A percentile compares a stretch with the other conserved stretches of the same genome.
phyloP scores from a whole-genome alignment of 2,113 vertebrate genomes.

The Phaetusa simplex region DNA sequence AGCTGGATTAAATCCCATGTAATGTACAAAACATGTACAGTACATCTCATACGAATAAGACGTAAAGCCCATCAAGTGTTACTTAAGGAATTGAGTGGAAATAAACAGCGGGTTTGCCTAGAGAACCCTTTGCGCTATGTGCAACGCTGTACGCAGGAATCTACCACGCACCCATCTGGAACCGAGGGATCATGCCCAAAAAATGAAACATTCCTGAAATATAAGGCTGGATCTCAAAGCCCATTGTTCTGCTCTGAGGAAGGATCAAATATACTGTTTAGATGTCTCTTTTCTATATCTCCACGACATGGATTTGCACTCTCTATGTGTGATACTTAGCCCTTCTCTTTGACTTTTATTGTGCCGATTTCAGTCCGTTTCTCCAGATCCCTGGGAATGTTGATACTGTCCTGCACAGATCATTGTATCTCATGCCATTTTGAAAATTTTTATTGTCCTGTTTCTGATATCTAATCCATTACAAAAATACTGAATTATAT shows the following conservation, averaged over 20 bases:
- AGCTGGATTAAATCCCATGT: neutral
- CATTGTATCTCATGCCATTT: neutral
- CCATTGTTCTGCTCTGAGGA: neutral
- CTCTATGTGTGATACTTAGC: accelerated
- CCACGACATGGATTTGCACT: neutral
- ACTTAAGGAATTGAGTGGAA: neutral
- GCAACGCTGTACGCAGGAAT: neutral
- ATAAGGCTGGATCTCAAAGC: neutral
- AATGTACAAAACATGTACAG: neutral
- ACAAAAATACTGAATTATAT: neutral
- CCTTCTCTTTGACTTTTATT: neutral
- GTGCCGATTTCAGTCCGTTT: neutral
- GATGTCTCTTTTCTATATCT: neutral
- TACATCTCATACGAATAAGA: neutral
- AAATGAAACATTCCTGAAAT: neutral
- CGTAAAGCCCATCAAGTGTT: neutral
- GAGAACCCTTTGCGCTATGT: neutral
- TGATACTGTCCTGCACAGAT: neutral
- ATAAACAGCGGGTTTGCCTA: neutral
- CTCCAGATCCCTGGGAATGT: neutral
- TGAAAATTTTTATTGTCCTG: neutral
- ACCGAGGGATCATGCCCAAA: neutral
- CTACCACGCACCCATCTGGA: neutral
- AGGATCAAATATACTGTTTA: neutral
- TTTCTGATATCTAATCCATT: neutral